Evolutionary conservation across 2,888 invertebrate genomes (phyloP).

Genomic region (Liposcelis brunnea): DNA sequence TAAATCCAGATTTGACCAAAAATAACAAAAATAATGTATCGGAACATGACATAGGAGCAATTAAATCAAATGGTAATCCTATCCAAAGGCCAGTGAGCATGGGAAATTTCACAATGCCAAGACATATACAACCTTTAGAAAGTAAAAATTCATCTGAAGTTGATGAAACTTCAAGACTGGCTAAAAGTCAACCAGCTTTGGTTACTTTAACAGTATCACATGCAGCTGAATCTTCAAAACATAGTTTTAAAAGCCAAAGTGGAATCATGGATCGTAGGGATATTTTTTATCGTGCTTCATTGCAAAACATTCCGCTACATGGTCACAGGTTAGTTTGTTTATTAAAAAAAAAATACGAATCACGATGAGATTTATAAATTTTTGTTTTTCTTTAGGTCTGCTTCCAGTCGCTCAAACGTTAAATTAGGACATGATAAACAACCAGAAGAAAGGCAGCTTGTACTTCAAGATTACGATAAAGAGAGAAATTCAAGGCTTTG

Average conservation of each 20-base stretch:
- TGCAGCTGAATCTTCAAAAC: background rate
- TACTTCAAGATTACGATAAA: conserved; percentile 6
- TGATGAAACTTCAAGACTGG: background rate
- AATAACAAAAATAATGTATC: conserved; percentile 2
- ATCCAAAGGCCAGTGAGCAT: conserved; percentile 11
- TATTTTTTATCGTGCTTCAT: conserved; percentile 72
- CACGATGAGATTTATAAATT: too few relatives aligned
- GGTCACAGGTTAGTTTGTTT: too few relatives aligned
- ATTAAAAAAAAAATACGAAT: too few relatives aligned
- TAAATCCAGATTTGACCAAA: background rate
- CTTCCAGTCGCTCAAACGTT: too few relatives aligned
- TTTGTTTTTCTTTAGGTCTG: too few relatives aligned
- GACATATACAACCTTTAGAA: too few relatives aligned
- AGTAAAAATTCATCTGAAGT: too few relatives aligned
- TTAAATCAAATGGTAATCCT: conserved; percentile 9
- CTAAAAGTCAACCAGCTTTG: background rate
- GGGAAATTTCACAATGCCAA: conserved; percentile 3
- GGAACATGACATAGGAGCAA: conserved; percentile 9
- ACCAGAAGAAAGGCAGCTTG: conserved; percentile 28
- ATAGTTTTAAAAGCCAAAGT: conserved; percentile 24
- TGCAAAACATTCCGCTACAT: conserved; percentile 29
- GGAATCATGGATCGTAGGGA: conserved; percentile 75
- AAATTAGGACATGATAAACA: conserved; percentile 25
- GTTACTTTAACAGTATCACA: too few relatives aligned
- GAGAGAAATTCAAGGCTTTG: conserved; percentile 13